Conservation (phyloP, 1,140 invertebrate genomes). For the Cephus cinctus region DNA sequence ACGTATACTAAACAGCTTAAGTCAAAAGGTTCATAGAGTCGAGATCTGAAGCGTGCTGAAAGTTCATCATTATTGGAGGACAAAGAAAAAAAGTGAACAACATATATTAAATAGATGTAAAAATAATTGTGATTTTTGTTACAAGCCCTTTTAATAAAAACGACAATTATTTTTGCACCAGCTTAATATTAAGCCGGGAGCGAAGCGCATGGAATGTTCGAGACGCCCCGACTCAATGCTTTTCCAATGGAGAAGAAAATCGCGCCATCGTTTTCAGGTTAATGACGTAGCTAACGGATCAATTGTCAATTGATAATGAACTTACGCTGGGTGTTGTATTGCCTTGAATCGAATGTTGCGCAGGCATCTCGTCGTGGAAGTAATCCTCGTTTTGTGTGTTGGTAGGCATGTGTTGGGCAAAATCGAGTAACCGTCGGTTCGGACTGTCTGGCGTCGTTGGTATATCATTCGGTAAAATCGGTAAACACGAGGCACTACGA, state of each 20-base stretch:
- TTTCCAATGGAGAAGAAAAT: neutral
- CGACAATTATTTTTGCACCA: no score
- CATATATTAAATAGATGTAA: no score
- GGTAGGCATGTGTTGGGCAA: conserved; percentile 50
- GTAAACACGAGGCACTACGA: conserved; percentile 64
- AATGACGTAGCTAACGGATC: neutral
- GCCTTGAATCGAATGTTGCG: conserved; percentile 46
- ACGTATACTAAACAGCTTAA: no score
- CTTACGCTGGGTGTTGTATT: conserved; percentile 53
- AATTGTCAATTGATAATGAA: conserved; percentile 15
- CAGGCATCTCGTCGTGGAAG: conserved; percentile 47
- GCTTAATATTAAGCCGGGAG: no score
- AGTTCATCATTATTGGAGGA: neutral
- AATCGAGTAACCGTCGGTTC: conserved; percentile 54
- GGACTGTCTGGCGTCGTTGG: conserved; percentile 52
- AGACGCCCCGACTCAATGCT: no score
- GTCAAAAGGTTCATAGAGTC: no score
- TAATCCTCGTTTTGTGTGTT: conserved; percentile 47
- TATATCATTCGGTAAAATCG: conserved; percentile 59
- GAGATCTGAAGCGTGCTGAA: neutral
- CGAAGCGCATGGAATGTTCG: neutral
- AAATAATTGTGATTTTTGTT: no score
- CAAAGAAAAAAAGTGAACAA: neutral
- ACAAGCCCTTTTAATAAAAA: no score
- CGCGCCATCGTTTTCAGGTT: conserved; percentile 5